These are phyloP conservation scores for Pithys albifrons DNA, from an alignment of 2,113 vertebrate species.

Conservation along the genomic window DNA sequence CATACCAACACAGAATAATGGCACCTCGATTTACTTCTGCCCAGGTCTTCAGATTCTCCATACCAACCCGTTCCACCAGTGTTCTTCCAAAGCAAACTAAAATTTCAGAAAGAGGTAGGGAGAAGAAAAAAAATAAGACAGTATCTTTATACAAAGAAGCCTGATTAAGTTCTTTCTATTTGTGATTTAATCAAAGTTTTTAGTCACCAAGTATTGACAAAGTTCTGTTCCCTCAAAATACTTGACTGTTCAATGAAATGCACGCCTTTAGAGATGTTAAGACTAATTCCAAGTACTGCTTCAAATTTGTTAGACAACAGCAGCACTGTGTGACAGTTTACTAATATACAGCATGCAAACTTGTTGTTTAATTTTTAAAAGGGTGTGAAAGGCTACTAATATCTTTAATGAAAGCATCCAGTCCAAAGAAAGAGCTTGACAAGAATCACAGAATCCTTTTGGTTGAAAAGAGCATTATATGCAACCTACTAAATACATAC, in stretches of 20 bases:
- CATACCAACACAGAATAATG: constrained; percentile 92
- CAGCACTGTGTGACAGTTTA: background rate
- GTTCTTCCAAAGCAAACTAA: constrained; percentile 87
- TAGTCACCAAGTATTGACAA: background rate
- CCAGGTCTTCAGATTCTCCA: constrained; percentile 88
- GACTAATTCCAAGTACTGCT: background rate
- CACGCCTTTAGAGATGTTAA: background rate
- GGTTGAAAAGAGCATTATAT: background rate
- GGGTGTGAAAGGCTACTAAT: background rate
- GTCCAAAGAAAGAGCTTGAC: background rate
- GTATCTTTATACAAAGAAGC: background rate
- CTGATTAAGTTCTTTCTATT: background rate
- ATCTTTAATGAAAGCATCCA: background rate
- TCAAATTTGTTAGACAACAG: background rate
- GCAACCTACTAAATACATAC: background rate
- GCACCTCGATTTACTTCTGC: constrained; percentile 88
- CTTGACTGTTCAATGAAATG: background rate
- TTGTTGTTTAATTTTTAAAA: background rate
- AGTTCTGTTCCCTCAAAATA: background rate
- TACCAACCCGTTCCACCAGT: constrained; percentile 84
- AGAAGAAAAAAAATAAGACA: background rate
- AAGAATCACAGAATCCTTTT: background rate
- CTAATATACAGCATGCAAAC: background rate
- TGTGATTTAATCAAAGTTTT: background rate
- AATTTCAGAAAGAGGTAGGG: background rate